Evolutionary conservation across 1,140 invertebrate species (phyloP).

Genomic region (Chrysopa pallens): DNA sequence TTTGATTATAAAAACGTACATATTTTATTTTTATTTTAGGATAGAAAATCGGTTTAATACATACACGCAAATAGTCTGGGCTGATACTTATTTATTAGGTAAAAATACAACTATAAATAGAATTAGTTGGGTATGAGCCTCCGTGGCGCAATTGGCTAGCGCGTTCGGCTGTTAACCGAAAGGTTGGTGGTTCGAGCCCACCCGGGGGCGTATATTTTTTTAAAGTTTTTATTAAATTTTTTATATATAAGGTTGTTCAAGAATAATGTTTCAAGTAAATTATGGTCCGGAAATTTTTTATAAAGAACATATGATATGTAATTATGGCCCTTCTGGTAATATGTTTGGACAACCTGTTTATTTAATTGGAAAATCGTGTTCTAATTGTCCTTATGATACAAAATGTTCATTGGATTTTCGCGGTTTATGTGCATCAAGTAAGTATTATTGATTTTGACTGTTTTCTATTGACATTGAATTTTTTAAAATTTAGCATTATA

Average conservation of each 20-base stretch:
- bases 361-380: too few species aligned
- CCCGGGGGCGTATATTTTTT: background rate
- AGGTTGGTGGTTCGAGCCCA: too few species aligned
- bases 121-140: slow-evolving; percentile 7
- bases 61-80: slow-evolving; percentile 28
- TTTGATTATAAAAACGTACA: too few species aligned
- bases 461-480: too few species aligned
- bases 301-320: slow-evolving; percentile 15
- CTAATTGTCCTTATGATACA: too few species aligned
- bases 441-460: too few species aligned
- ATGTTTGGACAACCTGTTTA: too few species aligned
- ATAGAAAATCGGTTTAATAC: slow-evolving; percentile 13
- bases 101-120: background rate
- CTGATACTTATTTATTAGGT: slow-evolving; percentile 21
- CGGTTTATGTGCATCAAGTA: too few species aligned
- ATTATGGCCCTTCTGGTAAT: too few species aligned
- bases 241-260: slow-evolving; percentile 10
- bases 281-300: slow-evolving; percentile 8
- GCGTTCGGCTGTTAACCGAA: too few species aligned
- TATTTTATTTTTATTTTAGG: slow-evolving; percentile 6
- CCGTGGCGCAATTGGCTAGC: background rate
- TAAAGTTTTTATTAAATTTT: background rate
- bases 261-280: slow-evolving; percentile 12
- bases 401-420: too few species aligned
- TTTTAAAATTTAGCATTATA: too few species aligned